Evolutionary conservation across 1,140 invertebrate species (phyloP), one percentile per base, ranked within the genome.

Genomic region (Pseudoatta argentina): DNA sequence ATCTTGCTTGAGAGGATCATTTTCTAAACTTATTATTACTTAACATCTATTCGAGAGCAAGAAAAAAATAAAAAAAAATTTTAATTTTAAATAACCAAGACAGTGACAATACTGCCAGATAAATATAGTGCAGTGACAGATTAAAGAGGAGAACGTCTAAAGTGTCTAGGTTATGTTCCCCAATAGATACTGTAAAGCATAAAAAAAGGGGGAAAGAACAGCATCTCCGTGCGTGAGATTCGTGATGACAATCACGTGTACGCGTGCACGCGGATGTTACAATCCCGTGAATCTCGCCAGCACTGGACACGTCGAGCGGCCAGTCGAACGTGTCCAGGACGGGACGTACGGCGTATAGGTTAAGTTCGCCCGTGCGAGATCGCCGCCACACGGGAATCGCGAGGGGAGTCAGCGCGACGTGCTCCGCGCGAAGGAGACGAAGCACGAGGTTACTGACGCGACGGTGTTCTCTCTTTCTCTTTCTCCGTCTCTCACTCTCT

Each of bases 331-430:
- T 14, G 66, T 64, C 44, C n/a, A n/a, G 44, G 39, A 69, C 34
- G 21, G 39, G 34, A 83, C 88, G 73, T 51, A 34, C 30, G 16
- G 21, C 24, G 66, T 88, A 82, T 24, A 89, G 90, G 89, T 91
- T 91, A 91, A 78, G 81, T 90, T 48, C 48, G 71, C 64, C 44
- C 34, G 44, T 48, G 59, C 21, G 44, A 85, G 72, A 59, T 89
- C 85, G 63, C 51, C 77, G 85, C 76, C 30, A 76, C 59, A 71
- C 21, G 24, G 14, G 27, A 83, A n/a, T 51, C 63, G 69, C n/a
- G 57, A 77, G 69, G 85, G 87, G 63, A 82, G 71, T 86, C 86
- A 82, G 79, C 57, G 24, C 63, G 77, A 71, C 48, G 27, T 69
- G 67, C 39, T 79, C 24, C 30, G 48, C 24, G 14, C 44, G 81